Conservation (phyloP, 1,140 invertebrate genomes). For the Ephestia elutella region DNA sequence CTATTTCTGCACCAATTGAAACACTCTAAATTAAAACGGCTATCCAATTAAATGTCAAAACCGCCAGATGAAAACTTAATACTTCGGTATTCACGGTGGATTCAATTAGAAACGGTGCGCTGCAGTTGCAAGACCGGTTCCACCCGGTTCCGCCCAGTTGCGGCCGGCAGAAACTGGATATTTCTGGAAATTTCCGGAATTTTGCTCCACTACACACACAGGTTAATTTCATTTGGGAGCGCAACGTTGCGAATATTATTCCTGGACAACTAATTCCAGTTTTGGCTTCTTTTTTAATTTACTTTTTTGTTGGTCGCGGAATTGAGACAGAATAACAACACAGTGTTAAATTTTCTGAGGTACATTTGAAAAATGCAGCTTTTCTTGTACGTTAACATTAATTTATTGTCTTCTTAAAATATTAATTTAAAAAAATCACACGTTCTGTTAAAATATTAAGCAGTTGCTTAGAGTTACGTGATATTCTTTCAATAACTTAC, state of each 20-base stretch:
- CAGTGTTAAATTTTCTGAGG: too few species aligned
- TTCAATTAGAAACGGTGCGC: slow-evolving; percentile 22
- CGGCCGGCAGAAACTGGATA: slow-evolving; percentile 22
- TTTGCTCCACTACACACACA: slow-evolving; percentile 21
- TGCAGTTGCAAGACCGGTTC: slow-evolving; percentile 28
- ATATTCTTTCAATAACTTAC: too few species aligned
- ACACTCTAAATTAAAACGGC: not conserved
- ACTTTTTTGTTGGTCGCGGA: slow-evolving; percentile 19
- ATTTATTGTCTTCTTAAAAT: too few species aligned
- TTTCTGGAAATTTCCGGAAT: slow-evolving; percentile 34
- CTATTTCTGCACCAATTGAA: not conserved
- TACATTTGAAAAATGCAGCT: too few species aligned
- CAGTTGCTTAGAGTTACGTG: too few species aligned
- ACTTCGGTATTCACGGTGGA: slow-evolving; percentile 24
- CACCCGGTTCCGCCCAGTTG: slow-evolving; percentile 19
- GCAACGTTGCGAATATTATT: slow-evolving; percentile 21
- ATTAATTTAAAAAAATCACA: too few species aligned
- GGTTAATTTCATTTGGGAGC: slow-evolving; percentile 35
- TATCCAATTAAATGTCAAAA: slow-evolving; percentile 10
- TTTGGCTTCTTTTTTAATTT: not conserved
- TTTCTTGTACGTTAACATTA: too few species aligned
- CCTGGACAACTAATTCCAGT: slow-evolving; percentile 5
- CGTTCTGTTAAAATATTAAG: too few species aligned
- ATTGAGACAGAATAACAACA: slow-evolving; percentile 28
- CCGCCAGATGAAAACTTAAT: slow-evolving; percentile 25